A percentile compares a stretch with the other conserved stretches of the same genome.
phyloP scores from a whole-genome alignment of 37 sponge, comb jelly and placozoan species.

The Dysidea cf. avara region DNA sequence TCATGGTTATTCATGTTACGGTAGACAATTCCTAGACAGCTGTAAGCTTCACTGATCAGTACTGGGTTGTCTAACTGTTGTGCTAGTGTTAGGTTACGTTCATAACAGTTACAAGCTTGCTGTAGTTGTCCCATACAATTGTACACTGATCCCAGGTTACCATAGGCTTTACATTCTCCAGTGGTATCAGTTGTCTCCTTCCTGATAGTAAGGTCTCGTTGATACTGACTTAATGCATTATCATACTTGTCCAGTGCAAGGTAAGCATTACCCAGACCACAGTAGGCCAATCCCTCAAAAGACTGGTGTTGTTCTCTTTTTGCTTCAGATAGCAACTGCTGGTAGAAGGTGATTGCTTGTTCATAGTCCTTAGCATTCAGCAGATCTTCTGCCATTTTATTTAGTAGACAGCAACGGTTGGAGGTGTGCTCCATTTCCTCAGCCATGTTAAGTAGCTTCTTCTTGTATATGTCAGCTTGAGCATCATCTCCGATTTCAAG shows the following conservation, averaged over 20 bases:
- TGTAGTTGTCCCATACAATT: constrained; percentile 60
- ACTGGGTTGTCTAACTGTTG: constrained; percentile 69
- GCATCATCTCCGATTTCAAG: constrained; percentile 72
- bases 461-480: constrained; percentile 78
- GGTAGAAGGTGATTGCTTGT: constrained; percentile 82
- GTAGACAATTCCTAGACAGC: constrained; percentile 82
- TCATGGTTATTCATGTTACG: constrained; percentile 74
- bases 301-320: constrained; percentile 83
- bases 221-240: constrained; percentile 81
- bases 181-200: constrained; percentile 53
- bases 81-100: constrained; percentile 65
- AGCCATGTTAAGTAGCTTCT: constrained; percentile 64
- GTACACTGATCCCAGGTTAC: constrained; percentile 81
- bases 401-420: constrained; percentile 71
- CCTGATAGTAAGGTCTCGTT: constrained; percentile 55
- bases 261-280: constrained; percentile 78
- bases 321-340: constrained; percentile 74
- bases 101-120: constrained; percentile 76
- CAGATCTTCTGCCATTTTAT: constrained; percentile 82
- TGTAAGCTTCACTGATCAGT: constrained; percentile 70
- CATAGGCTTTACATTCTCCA: constrained; percentile 73
- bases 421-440: constrained; percentile 71
- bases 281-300: constrained; percentile 80
- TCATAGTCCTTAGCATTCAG: constrained; percentile 58
- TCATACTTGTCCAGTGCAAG: constrained; percentile 67